Conservation (phyloP, 1,140 invertebrate species). For the Dendrolimus punctatus region DNA sequence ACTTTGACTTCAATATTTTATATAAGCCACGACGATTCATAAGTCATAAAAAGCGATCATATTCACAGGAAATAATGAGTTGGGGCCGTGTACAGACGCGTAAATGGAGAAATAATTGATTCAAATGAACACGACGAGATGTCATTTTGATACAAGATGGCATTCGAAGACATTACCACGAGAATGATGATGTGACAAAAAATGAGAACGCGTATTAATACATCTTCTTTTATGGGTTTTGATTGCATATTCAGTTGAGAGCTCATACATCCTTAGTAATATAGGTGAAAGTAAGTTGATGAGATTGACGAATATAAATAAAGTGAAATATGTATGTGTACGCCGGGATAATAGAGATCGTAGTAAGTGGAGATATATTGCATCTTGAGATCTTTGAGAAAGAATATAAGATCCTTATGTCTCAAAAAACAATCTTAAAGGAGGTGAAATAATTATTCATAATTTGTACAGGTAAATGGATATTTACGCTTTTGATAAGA, state of each 20-base stretch:
- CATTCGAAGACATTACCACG: constrained; percentile 38
- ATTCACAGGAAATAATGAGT: constrained; percentile 43
- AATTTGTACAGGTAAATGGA: too few species aligned
- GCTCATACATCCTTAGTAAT: background rate
- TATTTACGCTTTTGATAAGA: too few species aligned
- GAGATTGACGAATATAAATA: too few species aligned
- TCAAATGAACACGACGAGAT: constrained; percentile 55
- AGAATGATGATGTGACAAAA: constrained; percentile 46
- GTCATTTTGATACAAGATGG: constrained; percentile 52
- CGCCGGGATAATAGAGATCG: too few species aligned
- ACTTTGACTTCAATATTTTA: constrained; percentile 22
- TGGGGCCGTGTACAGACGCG: constrained; percentile 32
- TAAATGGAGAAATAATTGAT: constrained; percentile 66
- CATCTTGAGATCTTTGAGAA: too few species aligned
- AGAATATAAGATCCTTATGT: too few species aligned
- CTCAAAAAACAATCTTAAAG: too few species aligned
- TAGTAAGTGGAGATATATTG: too few species aligned
- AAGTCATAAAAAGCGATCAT: constrained; percentile 51
- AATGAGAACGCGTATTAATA: constrained; percentile 21
- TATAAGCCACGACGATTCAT: constrained; percentile 29
- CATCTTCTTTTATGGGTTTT: constrained; percentile 8
- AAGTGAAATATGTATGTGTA: too few species aligned
- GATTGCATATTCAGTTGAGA: constrained; percentile 7
- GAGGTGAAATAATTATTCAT: too few species aligned
- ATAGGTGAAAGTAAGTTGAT: too few species aligned